Conservation (phyloP, 2,888 invertebrate species). For the Morpho achilles region DNA sequence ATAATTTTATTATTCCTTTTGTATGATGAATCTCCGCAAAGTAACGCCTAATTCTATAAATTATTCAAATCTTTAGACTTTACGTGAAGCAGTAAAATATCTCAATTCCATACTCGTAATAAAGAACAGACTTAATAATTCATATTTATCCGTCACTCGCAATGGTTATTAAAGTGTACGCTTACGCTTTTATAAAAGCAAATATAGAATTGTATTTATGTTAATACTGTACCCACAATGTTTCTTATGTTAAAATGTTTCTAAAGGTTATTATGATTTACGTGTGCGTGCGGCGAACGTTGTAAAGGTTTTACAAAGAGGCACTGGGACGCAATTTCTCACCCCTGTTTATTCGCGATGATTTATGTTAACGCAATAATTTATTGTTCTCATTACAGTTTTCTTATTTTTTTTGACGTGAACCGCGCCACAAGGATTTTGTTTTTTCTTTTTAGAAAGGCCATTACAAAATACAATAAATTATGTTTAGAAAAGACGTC, state of each 20-base stretch:
- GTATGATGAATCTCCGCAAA: too few species aligned
- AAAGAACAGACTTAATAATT: too few species aligned
- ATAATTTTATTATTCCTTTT: too few species aligned
- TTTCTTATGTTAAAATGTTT: conserved; percentile 3
- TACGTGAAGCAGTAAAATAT: too few species aligned
- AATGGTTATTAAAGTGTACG: too few species aligned
- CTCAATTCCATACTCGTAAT: too few species aligned
- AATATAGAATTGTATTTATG: too few species aligned
- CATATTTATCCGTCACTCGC: too few species aligned
- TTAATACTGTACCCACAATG: background rate
- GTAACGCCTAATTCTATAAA: too few species aligned
- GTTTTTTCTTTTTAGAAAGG: conserved; percentile 5
- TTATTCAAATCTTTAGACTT: too few species aligned
- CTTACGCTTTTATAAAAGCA: background rate
- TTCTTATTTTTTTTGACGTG: conserved; percentile 19
- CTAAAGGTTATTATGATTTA: conserved; percentile 9
- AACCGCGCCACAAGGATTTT: conserved; percentile 7
- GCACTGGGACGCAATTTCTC: conserved; percentile 19
- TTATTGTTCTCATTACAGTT: conserved; percentile 23
- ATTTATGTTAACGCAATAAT: conserved; percentile 17
- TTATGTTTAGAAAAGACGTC: background rate
- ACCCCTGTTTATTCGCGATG: conserved; percentile 18
- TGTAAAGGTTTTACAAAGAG: conserved; percentile 16
- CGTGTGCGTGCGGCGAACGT: conserved; percentile 13
- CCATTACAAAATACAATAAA: background rate